A percentile compares a stretch with the other conserved stretches of the same genome.
phyloP scores from a whole-genome alignment of 2,888 invertebrate species.

The Parthenolecanium corni region DNA sequence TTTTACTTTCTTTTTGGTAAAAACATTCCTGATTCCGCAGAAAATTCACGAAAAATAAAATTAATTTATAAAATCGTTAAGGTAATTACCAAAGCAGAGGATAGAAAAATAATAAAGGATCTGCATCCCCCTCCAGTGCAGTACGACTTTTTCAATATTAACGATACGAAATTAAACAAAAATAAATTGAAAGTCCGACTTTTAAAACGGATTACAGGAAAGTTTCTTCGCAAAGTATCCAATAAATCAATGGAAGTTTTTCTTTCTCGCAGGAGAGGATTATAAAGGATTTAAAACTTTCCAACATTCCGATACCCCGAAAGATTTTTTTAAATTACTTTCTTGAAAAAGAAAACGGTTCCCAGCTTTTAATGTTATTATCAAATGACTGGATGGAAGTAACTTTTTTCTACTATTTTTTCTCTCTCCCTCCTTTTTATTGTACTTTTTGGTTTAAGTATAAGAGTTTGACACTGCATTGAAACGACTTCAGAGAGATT shows the following conservation, averaged over 20 bases:
- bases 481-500: too few relatives aligned
- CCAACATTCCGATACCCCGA: constrained; percentile 18
- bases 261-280: constrained; percentile 14
- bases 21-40: too few relatives aligned
- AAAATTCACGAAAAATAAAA: too few relatives aligned
- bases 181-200: constrained; percentile 22
- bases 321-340: constrained; percentile 19
- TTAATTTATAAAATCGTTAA: too few relatives aligned
- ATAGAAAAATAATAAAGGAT: too few relatives aligned
- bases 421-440: too few relatives aligned
- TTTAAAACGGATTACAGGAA: constrained; percentile 21
- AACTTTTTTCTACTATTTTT: constrained; percentile 1
- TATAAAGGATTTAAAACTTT: constrained; percentile 24
- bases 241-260: constrained; percentile 22
- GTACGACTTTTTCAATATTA: background rate
- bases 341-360: constrained; percentile 16
- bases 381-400: constrained; percentile 23
- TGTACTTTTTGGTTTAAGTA: too few relatives aligned
- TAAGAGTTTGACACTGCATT: too few relatives aligned
- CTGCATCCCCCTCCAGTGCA: too few relatives aligned
- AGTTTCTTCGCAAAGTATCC: constrained; percentile 19
- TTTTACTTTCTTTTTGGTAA: too few relatives aligned
- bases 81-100: too few relatives aligned
- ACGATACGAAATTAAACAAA: constrained; percentile 16
- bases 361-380: constrained; percentile 24